A percentile compares a stretch with the other conserved stretches of the same genome.
Evolutionary conservation across 2,888 invertebrate species (phyloP).

Genomic region (Pogonocherus hispidulus): DNA sequence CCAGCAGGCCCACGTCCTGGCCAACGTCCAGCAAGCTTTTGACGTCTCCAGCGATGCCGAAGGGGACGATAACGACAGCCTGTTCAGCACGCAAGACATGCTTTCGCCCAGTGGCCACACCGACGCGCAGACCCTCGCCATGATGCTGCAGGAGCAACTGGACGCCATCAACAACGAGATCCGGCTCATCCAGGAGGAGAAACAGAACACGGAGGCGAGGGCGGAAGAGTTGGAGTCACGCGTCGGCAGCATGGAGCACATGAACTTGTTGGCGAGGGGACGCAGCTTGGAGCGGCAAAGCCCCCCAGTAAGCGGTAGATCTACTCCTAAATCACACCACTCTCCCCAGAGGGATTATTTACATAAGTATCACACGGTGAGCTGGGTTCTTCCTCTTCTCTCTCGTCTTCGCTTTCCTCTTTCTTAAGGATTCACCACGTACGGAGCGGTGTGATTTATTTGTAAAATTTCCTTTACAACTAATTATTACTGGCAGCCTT

Average conservation of each 20-base stretch:
- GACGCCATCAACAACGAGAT: constrained; percentile 99
- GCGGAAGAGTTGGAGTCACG: constrained; percentile 98
- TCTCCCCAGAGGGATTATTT: constrained; percentile 87
- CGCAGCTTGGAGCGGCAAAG: constrained; percentile 81
- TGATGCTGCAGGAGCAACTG: constrained; percentile 99
- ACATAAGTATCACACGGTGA: constrained; percentile 97
- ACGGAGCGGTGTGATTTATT: constrained; percentile 27
- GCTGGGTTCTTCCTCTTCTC: constrained; percentile 59
- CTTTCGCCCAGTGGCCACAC: constrained; percentile 78
- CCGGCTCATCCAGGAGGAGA: constrained; percentile 73
- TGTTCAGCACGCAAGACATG: constrained; percentile 81
- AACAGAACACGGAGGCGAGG: constrained; percentile 93
- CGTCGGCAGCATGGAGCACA: constrained; percentile 95
- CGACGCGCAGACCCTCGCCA: constrained; percentile 97
- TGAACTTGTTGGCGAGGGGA: constrained; percentile 85
- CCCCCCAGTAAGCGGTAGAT: constrained; percentile 91
- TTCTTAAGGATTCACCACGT: constrained; percentile 43
- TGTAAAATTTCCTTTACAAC: constrained; percentile 30
- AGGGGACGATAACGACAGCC: constrained; percentile 81
- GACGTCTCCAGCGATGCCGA: constrained; percentile 91
- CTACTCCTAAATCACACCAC: constrained; percentile 85
- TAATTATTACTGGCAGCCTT: constrained; percentile 19
- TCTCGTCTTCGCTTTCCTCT: constrained; percentile 24
- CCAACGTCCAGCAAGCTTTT: constrained; percentile 93
- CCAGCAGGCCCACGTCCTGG: constrained; percentile 79